Conservation (phyloP, 2,888 invertebrate species). For the Pyrrhia umbra region DNA sequence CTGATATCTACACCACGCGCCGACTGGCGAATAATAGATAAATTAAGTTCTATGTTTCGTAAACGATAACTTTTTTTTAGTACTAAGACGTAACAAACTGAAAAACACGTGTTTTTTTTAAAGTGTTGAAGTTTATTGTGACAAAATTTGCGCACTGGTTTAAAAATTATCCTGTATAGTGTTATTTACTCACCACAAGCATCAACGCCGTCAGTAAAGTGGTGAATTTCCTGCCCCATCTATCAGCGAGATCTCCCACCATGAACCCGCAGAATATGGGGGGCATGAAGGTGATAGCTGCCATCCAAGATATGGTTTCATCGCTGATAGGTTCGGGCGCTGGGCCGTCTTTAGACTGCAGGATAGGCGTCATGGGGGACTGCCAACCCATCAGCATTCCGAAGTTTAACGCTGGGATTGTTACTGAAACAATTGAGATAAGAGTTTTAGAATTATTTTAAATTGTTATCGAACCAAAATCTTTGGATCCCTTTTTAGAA, state of each 20-base stretch:
- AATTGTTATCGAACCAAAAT: neutral
- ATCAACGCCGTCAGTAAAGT: conserved; percentile 89
- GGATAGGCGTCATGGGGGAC: conserved; percentile 89
- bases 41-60: no score
- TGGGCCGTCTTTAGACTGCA: conserved; percentile 84
- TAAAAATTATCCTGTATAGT: no score
- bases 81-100: no score
- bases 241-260: conserved; percentile 88
- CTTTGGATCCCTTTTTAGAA: neutral
- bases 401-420: conserved; percentile 89
- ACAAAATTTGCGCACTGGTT: no score
- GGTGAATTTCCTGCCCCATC: conserved; percentile 88
- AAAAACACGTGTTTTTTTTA: no score
- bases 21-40: no score
- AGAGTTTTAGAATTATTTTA: neutral
- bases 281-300: conserved; percentile 89
- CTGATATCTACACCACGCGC: no score
- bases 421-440: conserved; percentile 78
- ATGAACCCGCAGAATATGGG: conserved; percentile 89
- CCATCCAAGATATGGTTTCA: conserved; percentile 90
- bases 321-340: conserved; percentile 86
- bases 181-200: conserved; percentile 89
- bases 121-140: no score
- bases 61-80: no score
- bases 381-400: conserved; percentile 91